Evolutionary conservation across 2,797 vertebrate genomes (phyloP), one percentile per base, ranked within the genome.

Genomic region (Meriones psammophilus): DNA sequence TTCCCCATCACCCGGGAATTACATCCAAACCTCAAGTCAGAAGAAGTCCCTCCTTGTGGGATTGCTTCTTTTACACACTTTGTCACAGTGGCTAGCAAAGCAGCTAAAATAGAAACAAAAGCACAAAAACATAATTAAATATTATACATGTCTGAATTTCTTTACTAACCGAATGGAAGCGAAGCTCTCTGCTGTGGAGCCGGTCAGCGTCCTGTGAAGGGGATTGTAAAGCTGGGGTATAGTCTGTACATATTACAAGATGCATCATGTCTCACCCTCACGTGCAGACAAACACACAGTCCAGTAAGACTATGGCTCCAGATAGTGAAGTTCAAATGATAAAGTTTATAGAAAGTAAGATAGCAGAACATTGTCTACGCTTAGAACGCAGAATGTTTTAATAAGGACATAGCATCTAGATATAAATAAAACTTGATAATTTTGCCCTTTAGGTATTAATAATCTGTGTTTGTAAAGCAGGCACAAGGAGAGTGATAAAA

Each of bases 221-320:
- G 54, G 56, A 92, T 20, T 85, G 20, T 71, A n/a, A 66, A 6
- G 2, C 14, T 24, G 5, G 8, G 36, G 9, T 26, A 73, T 0
- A 80, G 6, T 62, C 9, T 83, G 13, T 3, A 60, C 68, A 56
- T 46, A 71, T 46, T 92, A 3, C 1, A 62, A 39, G 39, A 39
- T 39, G 39, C 39, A 39, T 73, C 7, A 54, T 3, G 54, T 88
- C 60, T 36, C 30, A n/a, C 78, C 3, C 30, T 89, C 64, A 96
- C 6, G 58, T 17, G 81, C 8, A 66, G 60, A 30, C 39, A 30
- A 83, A 94, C 73, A 74, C 50, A 81, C 89, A 95, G 83, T 89
- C 36, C 46, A 71, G 10, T 60, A 92, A 3, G 9, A 94, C 3
- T 68, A 8, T 13, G 66, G 4, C 30, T 8, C 0, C 60, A 68